Percentiles rank a stretch among this genome's conserved stretches.
Evolutionary conservation across 1,140 invertebrate species (phyloP).

Genomic region (Bombus terrestris): DNA sequence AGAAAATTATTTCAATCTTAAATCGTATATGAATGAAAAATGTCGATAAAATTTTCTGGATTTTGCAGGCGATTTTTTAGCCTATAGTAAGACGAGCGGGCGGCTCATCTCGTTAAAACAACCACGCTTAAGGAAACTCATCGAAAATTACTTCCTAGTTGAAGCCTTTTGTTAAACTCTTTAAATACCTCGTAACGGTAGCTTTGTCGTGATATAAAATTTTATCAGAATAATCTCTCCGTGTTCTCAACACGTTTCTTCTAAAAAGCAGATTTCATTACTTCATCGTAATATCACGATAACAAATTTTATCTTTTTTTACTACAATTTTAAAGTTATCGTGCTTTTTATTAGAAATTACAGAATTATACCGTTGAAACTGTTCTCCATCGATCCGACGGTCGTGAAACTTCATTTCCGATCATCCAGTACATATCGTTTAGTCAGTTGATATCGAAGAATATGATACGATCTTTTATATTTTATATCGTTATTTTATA

Average conservation of each 20-base stretch:
- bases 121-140: neutral
- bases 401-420: too few species aligned
- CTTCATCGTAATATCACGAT: too few species aligned
- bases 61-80: neutral
- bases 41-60: neutral
- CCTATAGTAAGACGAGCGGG: neutral
- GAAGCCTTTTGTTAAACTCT: neutral
- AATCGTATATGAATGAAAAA: neutral
- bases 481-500: too few species aligned
- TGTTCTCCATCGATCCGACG: too few species aligned
- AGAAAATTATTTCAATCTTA: neutral
- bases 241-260: neutral
- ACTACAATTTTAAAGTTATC: neutral
- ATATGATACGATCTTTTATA: too few species aligned
- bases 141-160: neutral
- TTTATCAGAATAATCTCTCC: neutral
- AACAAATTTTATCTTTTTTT: neutral
- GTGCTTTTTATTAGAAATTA: too few species aligned
- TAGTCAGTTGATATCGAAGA: too few species aligned
- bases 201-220: neutral
- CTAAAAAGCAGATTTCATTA: neutral
- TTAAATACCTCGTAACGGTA: neutral
- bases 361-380: neutral
- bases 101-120: neutral
- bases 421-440: too few species aligned